phyloP scores from a whole-genome alignment of 2,113 vertebrate species.

The Kobus ellipsiprymnus region DNA sequence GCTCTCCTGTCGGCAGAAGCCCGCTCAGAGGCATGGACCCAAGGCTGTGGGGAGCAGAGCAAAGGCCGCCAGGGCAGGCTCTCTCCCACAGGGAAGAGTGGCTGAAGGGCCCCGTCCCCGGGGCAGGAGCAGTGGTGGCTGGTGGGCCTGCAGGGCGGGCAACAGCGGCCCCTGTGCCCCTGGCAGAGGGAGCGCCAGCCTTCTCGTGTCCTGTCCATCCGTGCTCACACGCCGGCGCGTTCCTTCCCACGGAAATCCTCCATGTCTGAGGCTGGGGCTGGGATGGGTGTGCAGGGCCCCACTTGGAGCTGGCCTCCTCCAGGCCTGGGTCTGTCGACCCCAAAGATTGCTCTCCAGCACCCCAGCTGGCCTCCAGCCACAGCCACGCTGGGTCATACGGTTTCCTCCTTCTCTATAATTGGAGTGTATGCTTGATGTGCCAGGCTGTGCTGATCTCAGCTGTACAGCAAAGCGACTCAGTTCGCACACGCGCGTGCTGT shows the following conservation, averaged over 20 bases:
- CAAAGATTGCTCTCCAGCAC: no score
- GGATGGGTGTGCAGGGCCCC: background rate
- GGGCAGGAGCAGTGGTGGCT: background rate
- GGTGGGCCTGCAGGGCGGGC: background rate
- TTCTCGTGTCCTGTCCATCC: background rate
- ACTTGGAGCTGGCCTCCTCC: background rate
- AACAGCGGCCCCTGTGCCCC: background rate
- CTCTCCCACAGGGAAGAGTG: background rate
- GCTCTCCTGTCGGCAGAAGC: background rate
- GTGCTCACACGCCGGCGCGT: no score
- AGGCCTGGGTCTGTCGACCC: background rate
- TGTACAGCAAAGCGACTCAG: background rate
- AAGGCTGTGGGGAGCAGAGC: background rate
- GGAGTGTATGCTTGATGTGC: accelerated
- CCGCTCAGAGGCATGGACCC: background rate
- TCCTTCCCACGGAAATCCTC: background rate
- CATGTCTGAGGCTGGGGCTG: background rate
- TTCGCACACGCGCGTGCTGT: accelerated
- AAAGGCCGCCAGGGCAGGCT: background rate
- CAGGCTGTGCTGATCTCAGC: background rate
- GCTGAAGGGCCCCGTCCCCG: background rate
- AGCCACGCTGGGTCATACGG: background rate
- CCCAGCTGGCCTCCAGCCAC: background rate
- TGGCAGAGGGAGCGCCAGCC: background rate
- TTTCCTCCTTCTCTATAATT: background rate